Evolutionary conservation across 1,140 invertebrate species (phyloP), one percentile per base, ranked within the genome.

Genomic region (Heliconius hewitsoni): DNA sequence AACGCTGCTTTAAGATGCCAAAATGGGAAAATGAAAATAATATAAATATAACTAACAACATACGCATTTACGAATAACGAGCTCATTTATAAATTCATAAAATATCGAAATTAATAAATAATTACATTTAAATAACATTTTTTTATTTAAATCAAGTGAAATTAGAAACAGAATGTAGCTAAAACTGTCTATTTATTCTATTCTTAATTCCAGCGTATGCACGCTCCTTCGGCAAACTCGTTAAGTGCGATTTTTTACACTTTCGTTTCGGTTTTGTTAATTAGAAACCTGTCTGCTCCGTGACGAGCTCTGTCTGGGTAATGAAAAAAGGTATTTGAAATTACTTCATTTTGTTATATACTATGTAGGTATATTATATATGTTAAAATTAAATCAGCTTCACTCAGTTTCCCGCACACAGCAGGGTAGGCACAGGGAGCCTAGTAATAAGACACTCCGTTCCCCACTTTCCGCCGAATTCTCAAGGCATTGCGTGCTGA

Each of bases 261-360:
- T 75, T 72, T 72, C 27, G 79, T 85, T 84, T 82, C 70, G 80
- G 83, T 73, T 83, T 84, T 84, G 84, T 87, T 87, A 87, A 87
- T 87, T 87, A 84, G 84, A 87, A 85, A 83, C 83, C 83, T 86
- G 86, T 83, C 55, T 60, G 34, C 19, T 37, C 23, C 37, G 74
- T 66, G 55, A 75, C 34, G 74, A 55, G 55, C 34, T 75, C 55
- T 30, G 60, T 66, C 60, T 66, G 60, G 23, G 8, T 66, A 66
- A 66, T 66, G 60, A 66, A 66, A 66, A 66, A 66, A 66, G 60
- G 27, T 66, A 30, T 66, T 66, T 66, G 11, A 66, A 27, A 66
- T 66, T 66, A 66, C 27, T 27, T 66, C 60, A 66, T 30, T 66
- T 27, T 60, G 9, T 66, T 60, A 60, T 23, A 60, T 60, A 52